A percentile compares a stretch with the other conserved stretches of the same genome.
phyloP scores from a whole-genome alignment of 2,888 invertebrate genomes.

The Stratiomys singularior region DNA sequence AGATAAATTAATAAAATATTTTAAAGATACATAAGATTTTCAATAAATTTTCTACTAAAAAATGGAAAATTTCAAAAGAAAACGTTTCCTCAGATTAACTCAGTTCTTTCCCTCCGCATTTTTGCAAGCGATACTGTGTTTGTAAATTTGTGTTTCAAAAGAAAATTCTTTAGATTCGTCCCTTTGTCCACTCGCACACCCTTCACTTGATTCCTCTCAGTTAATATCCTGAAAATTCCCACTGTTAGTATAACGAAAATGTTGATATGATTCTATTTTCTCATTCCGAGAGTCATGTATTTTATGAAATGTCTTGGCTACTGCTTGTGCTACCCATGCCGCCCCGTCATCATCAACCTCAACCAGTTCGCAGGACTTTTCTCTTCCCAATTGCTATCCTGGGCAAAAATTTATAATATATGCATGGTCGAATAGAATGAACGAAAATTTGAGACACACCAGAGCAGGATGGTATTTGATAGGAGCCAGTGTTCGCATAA shows the following conservation, averaged over 20 bases:
- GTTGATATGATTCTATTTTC: constrained; percentile 19
- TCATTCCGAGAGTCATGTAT: constrained; percentile 33
- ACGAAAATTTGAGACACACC: neutral
- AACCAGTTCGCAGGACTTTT: neutral
- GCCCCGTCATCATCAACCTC: neutral
- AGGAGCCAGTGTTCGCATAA: constrained; percentile 32
- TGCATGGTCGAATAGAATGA: constrained; percentile 21
- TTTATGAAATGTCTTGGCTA: constrained; percentile 43
- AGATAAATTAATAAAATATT: too few relatives aligned
- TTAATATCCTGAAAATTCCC: neutral
- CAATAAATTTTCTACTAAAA: too few relatives aligned
- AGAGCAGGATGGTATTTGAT: neutral
- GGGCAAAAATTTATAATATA: constrained; percentile 42
- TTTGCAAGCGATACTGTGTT: too few relatives aligned
- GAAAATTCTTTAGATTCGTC: neutral
- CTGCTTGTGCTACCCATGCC: too few relatives aligned
- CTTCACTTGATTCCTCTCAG: neutral
- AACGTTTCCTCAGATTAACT: too few relatives aligned
- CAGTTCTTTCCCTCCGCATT: too few relatives aligned
- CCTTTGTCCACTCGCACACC: constrained; percentile 10
- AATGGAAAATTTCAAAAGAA: too few relatives aligned
- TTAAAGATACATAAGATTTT: too few relatives aligned
- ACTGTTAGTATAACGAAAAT: neutral
- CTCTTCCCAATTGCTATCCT: neutral
- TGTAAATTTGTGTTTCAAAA: constrained; percentile 17